A percentile compares a stretch with the other conserved stretches of the same genome.
phyloP scores from a whole-genome alignment of 2,797 vertebrate genomes.

The Brachyalestes nurse region DNA sequence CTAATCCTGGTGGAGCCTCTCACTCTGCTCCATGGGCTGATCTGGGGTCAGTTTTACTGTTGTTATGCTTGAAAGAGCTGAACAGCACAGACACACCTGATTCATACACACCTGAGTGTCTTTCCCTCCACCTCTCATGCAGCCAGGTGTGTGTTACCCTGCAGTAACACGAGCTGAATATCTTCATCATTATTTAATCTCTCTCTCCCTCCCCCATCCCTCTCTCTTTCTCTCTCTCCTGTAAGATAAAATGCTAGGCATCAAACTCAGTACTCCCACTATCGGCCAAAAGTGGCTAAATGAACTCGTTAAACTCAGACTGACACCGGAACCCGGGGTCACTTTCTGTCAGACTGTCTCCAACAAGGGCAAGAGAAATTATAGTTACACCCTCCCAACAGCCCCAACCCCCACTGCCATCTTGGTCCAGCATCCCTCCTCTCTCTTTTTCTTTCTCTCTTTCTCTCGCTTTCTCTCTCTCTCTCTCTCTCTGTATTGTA shows the following conservation, averaged over 20 bases:
- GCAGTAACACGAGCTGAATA: constrained; percentile 72
- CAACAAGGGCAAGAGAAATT: background rate
- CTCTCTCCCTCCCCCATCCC: constrained; percentile 60
- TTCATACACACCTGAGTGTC: background rate
- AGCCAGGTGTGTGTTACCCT: constrained; percentile 75
- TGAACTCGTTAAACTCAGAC: background rate
- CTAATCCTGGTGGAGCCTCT: background rate
- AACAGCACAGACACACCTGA: background rate
- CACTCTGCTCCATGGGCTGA: background rate
- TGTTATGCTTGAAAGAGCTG: background rate
- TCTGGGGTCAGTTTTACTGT: background rate
- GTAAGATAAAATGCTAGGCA: background rate
- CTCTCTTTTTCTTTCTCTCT: background rate
- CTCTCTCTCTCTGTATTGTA: constrained; percentile 49
- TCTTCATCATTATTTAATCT: constrained; percentile 77
- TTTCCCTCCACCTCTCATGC: background rate
- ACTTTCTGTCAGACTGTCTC: background rate
- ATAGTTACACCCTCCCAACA: background rate
- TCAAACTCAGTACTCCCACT: background rate
- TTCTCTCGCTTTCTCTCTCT: background rate
- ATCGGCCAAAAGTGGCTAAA: background rate
- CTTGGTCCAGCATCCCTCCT: constrained; percentile 9
- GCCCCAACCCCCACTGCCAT: background rate
- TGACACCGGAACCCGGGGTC: background rate
- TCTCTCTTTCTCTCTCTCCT: constrained; percentile 8